Conservation (phyloP, 2,797 vertebrate genomes). For the Enteromius anoplus region DNA sequence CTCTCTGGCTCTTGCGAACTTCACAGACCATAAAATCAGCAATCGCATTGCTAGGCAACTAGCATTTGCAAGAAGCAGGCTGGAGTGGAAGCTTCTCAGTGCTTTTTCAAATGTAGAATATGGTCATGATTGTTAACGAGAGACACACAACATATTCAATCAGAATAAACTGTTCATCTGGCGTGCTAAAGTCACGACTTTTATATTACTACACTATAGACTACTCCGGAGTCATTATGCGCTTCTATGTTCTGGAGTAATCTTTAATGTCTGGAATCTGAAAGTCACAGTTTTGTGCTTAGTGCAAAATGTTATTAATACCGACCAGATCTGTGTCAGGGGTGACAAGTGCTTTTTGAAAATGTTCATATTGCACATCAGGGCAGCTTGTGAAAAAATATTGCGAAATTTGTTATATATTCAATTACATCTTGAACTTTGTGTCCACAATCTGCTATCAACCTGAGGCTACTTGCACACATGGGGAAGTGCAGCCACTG, state of each 20-base stretch:
- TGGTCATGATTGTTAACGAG: slow-evolving; percentile 43
- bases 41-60: slow-evolving; percentile 86
- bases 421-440: slow-evolving; percentile 28
- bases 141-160: slow-evolving; percentile 34
- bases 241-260: neutral
- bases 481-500: neutral
- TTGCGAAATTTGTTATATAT: neutral
- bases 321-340: neutral
- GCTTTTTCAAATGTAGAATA: slow-evolving; percentile 46
- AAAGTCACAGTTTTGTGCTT: neutral
- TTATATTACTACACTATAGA: neutral
- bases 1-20: slow-evolving; percentile 61
- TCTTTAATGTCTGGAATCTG: neutral
- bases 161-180: slow-evolving; percentile 6
- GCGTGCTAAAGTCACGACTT: neutral
- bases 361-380: neutral
- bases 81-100: slow-evolving; percentile 51
- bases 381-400: neutral
- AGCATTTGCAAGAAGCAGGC: slow-evolving; percentile 75
- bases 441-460: slow-evolving; percentile 3
- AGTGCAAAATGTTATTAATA: neutral
- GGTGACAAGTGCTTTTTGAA: neutral
- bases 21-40: slow-evolving; percentile 80
- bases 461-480: slow-evolving; percentile 26
- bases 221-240: neutral